Conservation (phyloP, 2,113 vertebrate species). For the Corapipo altera region DNA sequence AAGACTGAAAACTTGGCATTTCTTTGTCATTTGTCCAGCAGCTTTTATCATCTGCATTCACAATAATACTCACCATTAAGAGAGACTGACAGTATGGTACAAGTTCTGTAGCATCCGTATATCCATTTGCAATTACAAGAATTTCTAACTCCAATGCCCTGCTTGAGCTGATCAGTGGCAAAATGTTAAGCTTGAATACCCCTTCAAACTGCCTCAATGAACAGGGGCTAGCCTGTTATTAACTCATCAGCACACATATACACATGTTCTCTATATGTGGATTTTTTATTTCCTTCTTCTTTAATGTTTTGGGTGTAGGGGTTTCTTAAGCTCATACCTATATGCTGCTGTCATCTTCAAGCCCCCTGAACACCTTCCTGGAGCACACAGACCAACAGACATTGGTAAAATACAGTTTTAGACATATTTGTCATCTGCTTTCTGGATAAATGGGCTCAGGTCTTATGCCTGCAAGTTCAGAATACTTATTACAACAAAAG, state of each 20-base stretch:
- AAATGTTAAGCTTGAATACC: not conserved
- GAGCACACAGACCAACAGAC: not conserved
- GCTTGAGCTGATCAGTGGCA: not conserved
- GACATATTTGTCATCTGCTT: not conserved
- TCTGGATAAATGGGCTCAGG: not conserved
- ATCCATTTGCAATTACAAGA: not conserved
- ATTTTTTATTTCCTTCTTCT: not conserved
- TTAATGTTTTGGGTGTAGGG: not conserved
- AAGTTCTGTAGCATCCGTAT: not conserved
- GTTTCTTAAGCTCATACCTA: not conserved
- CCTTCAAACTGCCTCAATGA: not conserved
- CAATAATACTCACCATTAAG: not conserved
- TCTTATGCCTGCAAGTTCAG: not conserved
- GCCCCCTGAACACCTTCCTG: not conserved
- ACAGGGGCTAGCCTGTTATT: not conserved
- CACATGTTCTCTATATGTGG: rapidly evolving
- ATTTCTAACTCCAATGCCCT: not conserved
- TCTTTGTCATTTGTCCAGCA: not conserved
- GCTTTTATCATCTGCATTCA: not conserved
- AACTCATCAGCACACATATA: not conserved
- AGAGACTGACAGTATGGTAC: not conserved
- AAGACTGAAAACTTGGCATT: not conserved
- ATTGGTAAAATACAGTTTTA: not conserved
- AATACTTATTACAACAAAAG: not conserved
- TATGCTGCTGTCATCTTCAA: not conserved